Base-by-base conservation (phyloP, 2,888 invertebrate species). In the Alentia gelatinosa region DNA sequence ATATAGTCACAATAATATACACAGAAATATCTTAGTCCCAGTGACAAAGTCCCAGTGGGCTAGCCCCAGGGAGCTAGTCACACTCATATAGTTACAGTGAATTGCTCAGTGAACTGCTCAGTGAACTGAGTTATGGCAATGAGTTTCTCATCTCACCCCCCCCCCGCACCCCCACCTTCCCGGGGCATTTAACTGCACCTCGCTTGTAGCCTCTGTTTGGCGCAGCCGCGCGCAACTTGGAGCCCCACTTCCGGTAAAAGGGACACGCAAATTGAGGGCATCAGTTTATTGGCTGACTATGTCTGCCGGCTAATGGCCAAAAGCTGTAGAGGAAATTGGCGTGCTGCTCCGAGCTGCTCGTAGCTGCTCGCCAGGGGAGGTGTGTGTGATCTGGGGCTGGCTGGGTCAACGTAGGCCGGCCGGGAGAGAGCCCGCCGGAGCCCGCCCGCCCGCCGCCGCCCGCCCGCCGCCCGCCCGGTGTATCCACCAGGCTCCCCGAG, bases 271-370 rank as follows among this genome's bases (percentile, higher is more conserved):
- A 79, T 79, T 79, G 79, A 79, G 79, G 79, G 79, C 79, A 79
- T 79, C 79, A 79, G 79, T 79, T 79, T 79, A 79, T 79, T 79
- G 79, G 79, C n/a, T 39, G 79, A 79, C 79, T 79, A 79, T 12
- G 79, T 79, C 79, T 39, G 39, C 37, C n/a, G 15, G 15, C 79
- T 79, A 79, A 79, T 79, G 79, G 79, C 79, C 79, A 39, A 79
- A 79, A 79, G 79, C 79, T 79, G 79, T 79, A 79, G 79, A 79
- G 79, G 79, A 79, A 79, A 79, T 79, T 79, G 79, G 79, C 79
- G 79, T 15, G 63, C 63, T 5, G 63, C 63, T 63, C 63, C 5
- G 63, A 47, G 47, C 19, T 19, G 47, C 19, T 12, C 19, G 47
- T 47, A 33, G 74, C 74, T 26, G 26, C 74, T 33, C 74, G 74